Conservation (phyloP, 2,888 invertebrate genomes). For the Xylocampa areola region DNA sequence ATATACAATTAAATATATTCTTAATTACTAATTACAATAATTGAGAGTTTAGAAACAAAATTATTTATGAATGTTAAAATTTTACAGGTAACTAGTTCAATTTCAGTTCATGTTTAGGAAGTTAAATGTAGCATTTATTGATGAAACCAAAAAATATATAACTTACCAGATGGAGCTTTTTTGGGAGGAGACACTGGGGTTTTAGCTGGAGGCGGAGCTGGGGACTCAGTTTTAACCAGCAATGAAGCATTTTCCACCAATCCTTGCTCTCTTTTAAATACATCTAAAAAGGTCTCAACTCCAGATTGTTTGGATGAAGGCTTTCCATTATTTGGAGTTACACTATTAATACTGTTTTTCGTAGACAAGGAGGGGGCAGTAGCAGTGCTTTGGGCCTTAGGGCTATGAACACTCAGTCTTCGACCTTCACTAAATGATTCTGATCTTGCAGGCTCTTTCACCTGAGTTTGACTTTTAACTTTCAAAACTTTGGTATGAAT, state of each 20-base stretch:
- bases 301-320: conserved; percentile 64
- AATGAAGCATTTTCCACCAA: conserved; percentile 66
- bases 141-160: neutral
- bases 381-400: conserved; percentile 67
- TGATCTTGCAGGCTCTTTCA: conserved; percentile 65
- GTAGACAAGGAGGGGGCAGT: conserved; percentile 63
- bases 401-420: conserved; percentile 70
- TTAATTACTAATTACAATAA: no score
- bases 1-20: no score
- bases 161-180: conserved; percentile 73
- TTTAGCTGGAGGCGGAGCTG: conserved; percentile 60
- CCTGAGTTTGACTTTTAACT: conserved; percentile 71
- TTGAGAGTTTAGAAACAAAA: no score
- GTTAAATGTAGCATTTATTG: neutral
- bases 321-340: conserved; percentile 72
- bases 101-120: no score
- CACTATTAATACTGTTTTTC: conserved; percentile 82
- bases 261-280: conserved; percentile 85
- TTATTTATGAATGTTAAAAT: no score
- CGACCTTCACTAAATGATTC: conserved; percentile 68
- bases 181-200: conserved; percentile 71
- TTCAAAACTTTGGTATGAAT: conserved; percentile 79
- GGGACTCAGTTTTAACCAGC: conserved; percentile 74
- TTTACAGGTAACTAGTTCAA: no score
- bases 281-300: conserved; percentile 84